Percentiles rank a stretch among this genome's conserved stretches.
phyloP scores from a whole-genome alignment of 2,113 vertebrate genomes.

The Xiphias gladius region DNA sequence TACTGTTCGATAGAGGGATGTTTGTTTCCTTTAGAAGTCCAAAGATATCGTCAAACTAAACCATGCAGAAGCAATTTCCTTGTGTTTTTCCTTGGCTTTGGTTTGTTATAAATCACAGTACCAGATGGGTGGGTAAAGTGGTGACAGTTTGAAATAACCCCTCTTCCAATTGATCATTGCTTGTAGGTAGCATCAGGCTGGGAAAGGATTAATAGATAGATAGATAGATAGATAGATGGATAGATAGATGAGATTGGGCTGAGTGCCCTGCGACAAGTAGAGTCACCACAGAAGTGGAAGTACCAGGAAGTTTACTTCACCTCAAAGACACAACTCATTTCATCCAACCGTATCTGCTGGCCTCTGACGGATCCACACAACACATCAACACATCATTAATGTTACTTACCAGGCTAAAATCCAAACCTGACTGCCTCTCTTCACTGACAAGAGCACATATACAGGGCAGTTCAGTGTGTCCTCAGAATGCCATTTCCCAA shows the following conservation, averaged over 20 bases:
- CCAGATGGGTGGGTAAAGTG: conserved; percentile 65
- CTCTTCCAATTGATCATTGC: conserved; percentile 68
- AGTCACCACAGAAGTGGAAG: conserved; percentile 32
- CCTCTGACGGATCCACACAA: conserved; percentile 20
- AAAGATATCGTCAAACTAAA: conserved; percentile 52
- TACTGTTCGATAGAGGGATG: conserved; percentile 37
- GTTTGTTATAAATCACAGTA: conserved; percentile 74
- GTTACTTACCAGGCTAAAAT: conserved; percentile 12
- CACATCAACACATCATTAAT: conserved; percentile 37
- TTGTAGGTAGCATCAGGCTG: conserved; percentile 54
- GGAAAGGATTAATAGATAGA: conserved; percentile 75
- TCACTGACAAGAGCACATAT: conserved; percentile 1
- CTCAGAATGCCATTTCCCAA: conserved; percentile 53
- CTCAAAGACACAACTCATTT: conserved; percentile 36
- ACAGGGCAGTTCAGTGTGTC: conserved; percentile 8
- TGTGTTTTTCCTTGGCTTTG: conserved; percentile 63
- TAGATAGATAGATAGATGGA: conserved; percentile 71
- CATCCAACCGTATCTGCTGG: neutral
- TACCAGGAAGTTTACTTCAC: conserved; percentile 35
- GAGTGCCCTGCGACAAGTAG: conserved; percentile 24
- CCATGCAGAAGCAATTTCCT: conserved; percentile 71
- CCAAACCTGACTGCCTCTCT: neutral
- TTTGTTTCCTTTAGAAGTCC: conserved; percentile 64
- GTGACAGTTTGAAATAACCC: conserved; percentile 72
- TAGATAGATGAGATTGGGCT: conserved; percentile 73